phyloP scores from a whole-genome alignment of 1,140 invertebrate genomes.

The Hylyphantes graminicola region DNA sequence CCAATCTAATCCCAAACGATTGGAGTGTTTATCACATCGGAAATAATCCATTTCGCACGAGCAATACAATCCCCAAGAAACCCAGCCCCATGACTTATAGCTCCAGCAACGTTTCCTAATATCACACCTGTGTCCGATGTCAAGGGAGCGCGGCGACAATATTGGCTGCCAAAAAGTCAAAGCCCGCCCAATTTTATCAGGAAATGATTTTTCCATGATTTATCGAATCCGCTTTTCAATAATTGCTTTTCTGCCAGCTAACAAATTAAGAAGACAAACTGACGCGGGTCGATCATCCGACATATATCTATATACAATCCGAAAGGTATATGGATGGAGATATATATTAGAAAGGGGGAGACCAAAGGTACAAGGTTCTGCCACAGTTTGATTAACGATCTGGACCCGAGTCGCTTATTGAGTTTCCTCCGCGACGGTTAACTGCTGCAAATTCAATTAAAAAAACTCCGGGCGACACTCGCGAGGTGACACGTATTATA shows the following conservation, averaged over 20 bases:
- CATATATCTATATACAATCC: slow-evolving; percentile 26
- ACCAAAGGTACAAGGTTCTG: slow-evolving; percentile 5
- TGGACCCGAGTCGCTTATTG: slow-evolving; percentile 33
- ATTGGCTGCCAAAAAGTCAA: slow-evolving; percentile 17
- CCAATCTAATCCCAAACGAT: neutral
- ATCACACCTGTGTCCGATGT: slow-evolving; percentile 56
- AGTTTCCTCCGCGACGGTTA: slow-evolving; percentile 28
- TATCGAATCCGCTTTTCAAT: slow-evolving; percentile 58
- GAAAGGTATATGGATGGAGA: slow-evolving; percentile 20
- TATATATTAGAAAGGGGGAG: slow-evolving; percentile 10
- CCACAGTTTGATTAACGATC: slow-evolving; percentile 49
- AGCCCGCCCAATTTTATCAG: slow-evolving; percentile 49
- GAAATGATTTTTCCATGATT: slow-evolving; percentile 60
- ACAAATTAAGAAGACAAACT: slow-evolving; percentile 59
- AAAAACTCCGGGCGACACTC: slow-evolving; percentile 3
- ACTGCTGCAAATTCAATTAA: slow-evolving; percentile 52
- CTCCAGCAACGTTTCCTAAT: slow-evolving; percentile 42
- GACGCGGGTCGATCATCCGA: slow-evolving; percentile 17
- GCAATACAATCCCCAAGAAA: slow-evolving; percentile 30
- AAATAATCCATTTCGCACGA: neutral
- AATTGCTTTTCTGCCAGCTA: slow-evolving; percentile 58
- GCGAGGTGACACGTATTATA: slow-evolving; percentile 39
- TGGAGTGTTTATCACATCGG: neutral
- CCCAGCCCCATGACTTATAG: slow-evolving; percentile 37
- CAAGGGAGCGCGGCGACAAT: slow-evolving; percentile 48